Evolutionary conservation across 23 tunicate species (phyloP), one percentile per base, ranked within the genome.

Genomic region (Trididemnum nubilum): DNA sequence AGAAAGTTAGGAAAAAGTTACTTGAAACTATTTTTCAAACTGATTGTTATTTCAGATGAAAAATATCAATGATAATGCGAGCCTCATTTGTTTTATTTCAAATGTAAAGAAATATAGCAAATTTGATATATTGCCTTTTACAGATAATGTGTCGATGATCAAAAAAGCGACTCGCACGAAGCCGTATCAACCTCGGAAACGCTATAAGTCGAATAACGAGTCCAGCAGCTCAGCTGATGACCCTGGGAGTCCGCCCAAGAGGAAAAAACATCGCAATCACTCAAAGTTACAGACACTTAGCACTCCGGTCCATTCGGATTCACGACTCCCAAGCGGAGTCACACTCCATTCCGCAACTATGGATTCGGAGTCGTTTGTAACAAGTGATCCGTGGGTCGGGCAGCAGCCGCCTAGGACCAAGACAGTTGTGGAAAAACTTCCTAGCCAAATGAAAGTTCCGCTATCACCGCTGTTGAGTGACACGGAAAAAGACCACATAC

Each of bases 121-220:
- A n/a, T n/a, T n/a, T n/a, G n/a, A n/a, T n/a, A n/a, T n/a, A n/a
- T n/a, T n/a, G n/a, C n/a, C n/a, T n/a, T n/a, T n/a, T n/a, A n/a
- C n/a, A n/a, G n/a, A n/a, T n/a, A n/a, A n/a, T n/a, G n/a, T n/a
- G n/a, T n/a, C n/a, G n/a, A n/a, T n/a, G n/a, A n/a, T n/a, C n/a
- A n/a, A n/a, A n/a, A n/a, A n/a, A n/a, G n/a, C n/a, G n/a, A n/a
- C n/a, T n/a, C n/a, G n/a, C 37, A 18, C 31, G 36, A 77, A 77
- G 37, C 25, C 51, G 5, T 25, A 50, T 7, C 1, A 7, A 66
- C 51, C 81, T 2, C 65, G 81, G 22, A 77, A 77, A 32, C 81
- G 81, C 2, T 77, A 67, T 38, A 52, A 77, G 31, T 77, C 81
- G 3, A 52, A 54, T 38, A 73, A 40, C 33, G 79, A 73, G 19